Percentiles rank a stretch among this genome's conserved stretches.
These are phyloP conservation scores for Chironex yamaguchii DNA, from an alignment of 30 jellyfish, hydroid and myxozoan genomes.

Conservation along the genomic window DNA sequence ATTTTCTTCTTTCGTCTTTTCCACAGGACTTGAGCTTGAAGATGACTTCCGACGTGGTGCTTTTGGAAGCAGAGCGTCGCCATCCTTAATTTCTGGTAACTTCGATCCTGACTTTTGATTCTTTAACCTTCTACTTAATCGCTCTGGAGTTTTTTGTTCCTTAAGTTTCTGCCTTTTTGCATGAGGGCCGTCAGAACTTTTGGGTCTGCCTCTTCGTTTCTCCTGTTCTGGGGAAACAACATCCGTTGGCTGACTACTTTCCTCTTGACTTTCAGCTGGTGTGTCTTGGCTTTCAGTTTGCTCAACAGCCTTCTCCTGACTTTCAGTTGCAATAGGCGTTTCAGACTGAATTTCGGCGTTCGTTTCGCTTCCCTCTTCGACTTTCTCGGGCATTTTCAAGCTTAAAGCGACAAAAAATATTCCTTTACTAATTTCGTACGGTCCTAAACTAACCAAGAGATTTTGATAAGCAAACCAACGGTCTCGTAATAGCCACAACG, in stretches of 20 bases:
- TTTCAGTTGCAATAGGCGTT: background rate
- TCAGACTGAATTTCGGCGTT: background rate
- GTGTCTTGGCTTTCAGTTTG: background rate
- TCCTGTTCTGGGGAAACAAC: constrained; percentile 31
- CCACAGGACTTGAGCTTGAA: background rate
- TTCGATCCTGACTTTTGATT: constrained; percentile 70
- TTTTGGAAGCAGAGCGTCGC: constrained; percentile 65
- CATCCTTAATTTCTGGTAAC: constrained; percentile 77
- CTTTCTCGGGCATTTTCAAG: background rate
- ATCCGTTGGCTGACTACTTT: background rate
- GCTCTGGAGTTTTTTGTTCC: constrained; percentile 67
- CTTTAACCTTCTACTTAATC: constrained; percentile 69
- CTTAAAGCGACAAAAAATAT: background rate
- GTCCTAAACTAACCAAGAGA: too few relatives aligned
- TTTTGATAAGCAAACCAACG: too few relatives aligned
- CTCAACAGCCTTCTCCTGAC: background rate
- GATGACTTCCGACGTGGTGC: constrained; percentile 64
- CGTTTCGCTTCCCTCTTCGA: background rate
- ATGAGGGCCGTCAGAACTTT: constrained; percentile 67
- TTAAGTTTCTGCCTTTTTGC: constrained; percentile 53
- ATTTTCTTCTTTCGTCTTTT: background rate
- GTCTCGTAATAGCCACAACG: background rate
- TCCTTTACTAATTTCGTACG: too few relatives aligned
- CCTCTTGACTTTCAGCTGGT: background rate
- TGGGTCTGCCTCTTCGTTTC: constrained; percentile 72